These are phyloP conservation scores for Cuniculus paca DNA, from an alignment of 2,797 vertebrate species.

Conservation along the genomic window DNA sequence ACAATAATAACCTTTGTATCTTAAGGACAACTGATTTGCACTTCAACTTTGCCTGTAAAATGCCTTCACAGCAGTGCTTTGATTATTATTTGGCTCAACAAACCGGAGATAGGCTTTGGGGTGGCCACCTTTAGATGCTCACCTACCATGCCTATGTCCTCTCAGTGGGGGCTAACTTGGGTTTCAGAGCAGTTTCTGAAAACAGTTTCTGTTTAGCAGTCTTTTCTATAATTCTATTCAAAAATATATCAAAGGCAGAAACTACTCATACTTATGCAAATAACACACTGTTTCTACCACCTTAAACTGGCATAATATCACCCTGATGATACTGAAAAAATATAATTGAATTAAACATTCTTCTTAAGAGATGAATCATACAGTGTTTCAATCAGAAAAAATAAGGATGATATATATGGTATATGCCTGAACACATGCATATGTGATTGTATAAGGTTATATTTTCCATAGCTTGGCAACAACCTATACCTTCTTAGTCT, in stretches of 20 bases:
- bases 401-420: not conserved
- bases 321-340: not conserved
- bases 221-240: not conserved
- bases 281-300: not conserved
- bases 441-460: not conserved
- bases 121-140: not conserved
- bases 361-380: not conserved
- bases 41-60: not conserved
- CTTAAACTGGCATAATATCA: not conserved
- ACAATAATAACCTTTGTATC: not conserved
- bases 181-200: not conserved
- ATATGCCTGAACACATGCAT: accelerated
- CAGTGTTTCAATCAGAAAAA: not conserved
- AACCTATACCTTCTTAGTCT: not conserved
- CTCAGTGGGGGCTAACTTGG: not conserved
- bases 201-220: not conserved
- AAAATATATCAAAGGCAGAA: not conserved
- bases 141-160: not conserved
- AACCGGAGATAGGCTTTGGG: not conserved
- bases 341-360: not conserved
- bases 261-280: not conserved
- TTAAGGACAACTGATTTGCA: not conserved
- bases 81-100: not conserved
- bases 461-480: not conserved
- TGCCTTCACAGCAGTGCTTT: not conserved